Base-by-base conservation (phyloP, 1,140 invertebrate species). In the Hylyphantes graminicola region DNA sequence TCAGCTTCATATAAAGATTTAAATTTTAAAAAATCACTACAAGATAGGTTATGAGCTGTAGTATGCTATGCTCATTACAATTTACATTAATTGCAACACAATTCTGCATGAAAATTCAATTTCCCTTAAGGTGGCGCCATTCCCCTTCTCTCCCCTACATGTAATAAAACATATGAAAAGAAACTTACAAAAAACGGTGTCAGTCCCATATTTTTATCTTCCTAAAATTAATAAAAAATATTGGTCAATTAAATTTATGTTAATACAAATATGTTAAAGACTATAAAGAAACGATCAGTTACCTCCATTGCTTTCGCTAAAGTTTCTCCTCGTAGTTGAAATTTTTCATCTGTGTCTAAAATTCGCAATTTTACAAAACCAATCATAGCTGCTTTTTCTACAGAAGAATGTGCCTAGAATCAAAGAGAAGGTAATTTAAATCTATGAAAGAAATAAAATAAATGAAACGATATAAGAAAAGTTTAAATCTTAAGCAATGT, bases 381-480 rank as follows among this genome's bases (percentile, higher is more conserved):
- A 87, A 99, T 99, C 97, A 99, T 99, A 0, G 97, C 98, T 13
- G 97, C 97, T 90, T 99, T 99, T 91, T 99, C 98, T 10, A 99
- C 97, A 89, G 96, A 99, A n/a, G 97, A 99, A 90, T 99, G 98
- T 48, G 98, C 96, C 92, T 99, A 61, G 93, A 95, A 90, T 94
- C 88, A 96, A 70, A 64, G 0, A 35, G 54, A 35, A 35, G 35
- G 5, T 2, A 35, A 35, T 35, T 35, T 35, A 35, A 35, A 35
- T 35, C n/a, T n/a, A 35, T 35, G 35, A 35, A 35, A 35, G 35
- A 35, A 1, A 35, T 35, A 35, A 1, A 35, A 35, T 5, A 35
- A 35, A 35, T 35, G 35, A 5, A 35, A 35, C 35, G 35, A 35
- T 35, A 1, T 35, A 35, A 35, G 1, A 2, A 35, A 35, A 35